Conservation (phyloP, 1,140 invertebrate genomes). For the Delia radicum region DNA sequence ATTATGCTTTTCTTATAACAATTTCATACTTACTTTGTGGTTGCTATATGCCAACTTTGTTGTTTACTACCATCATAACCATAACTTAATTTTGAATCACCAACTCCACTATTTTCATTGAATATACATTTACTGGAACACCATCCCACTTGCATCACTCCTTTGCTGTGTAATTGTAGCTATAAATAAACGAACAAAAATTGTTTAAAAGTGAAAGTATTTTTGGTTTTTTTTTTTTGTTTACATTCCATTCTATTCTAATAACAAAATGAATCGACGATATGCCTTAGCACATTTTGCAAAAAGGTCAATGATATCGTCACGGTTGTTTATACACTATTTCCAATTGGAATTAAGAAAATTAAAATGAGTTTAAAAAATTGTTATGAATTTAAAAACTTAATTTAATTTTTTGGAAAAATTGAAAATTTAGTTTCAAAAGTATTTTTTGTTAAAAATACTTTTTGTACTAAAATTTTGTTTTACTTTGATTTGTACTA, state of each 20-base stretch:
- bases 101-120: conserved; percentile 79
- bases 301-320: conserved; percentile 28
- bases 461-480: no score
- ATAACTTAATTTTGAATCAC: conserved; percentile 76
- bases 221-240: conserved; percentile 1
- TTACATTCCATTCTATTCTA: conserved; percentile 3
- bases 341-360: no score
- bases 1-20: no score
- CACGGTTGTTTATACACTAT: no score
- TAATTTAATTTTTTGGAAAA: no score
- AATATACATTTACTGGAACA: conserved; percentile 73
- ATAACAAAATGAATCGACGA: no score
- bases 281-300: neutral
- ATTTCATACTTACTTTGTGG: conserved; percentile 62
- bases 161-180: conserved; percentile 75
- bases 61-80: conserved; percentile 80
- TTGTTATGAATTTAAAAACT: no score
- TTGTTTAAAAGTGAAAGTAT: conserved; percentile 2
- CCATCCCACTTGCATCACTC: conserved; percentile 88
- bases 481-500: no score
- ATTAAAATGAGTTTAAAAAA: no score
- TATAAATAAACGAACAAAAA: conserved; percentile 19
- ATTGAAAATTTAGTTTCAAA: no score
- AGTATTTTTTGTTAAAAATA: no score
- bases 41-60: conserved; percentile 78